Percentiles rank a stretch among this genome's conserved stretches.
These are phyloP conservation scores for Parelbella ahira DNA, from an alignment of 2,888 invertebrate species.

Conservation along the genomic window DNA sequence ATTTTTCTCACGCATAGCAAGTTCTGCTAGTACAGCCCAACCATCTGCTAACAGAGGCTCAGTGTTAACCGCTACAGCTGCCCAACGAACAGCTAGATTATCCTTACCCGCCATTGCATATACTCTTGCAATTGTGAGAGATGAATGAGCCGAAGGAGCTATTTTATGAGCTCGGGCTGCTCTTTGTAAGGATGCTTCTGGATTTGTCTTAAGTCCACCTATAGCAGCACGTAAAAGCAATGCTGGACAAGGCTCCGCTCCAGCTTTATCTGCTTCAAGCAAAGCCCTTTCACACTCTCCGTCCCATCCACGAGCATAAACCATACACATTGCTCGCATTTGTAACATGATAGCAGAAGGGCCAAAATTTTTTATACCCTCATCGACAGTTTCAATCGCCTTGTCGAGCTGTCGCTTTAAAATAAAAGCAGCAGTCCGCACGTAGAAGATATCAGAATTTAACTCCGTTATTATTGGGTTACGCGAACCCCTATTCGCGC, in stretches of 20 bases:
- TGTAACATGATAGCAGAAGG: conserved; percentile 58
- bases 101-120: conserved; percentile 48
- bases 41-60: conserved; percentile 65
- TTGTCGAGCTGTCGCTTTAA: conserved; percentile 43
- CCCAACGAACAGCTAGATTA: conserved; percentile 61
- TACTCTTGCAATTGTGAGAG: conserved; percentile 55
- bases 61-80: conserved; percentile 54
- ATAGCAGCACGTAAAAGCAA: conserved; percentile 55
- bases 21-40: conserved; percentile 62
- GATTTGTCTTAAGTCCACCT: conserved; percentile 43
- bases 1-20: conserved; percentile 54
- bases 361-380: conserved; percentile 51
- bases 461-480: conserved; percentile 7
- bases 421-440: conserved; percentile 54
- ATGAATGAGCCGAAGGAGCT: conserved; percentile 57
- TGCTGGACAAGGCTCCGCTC: conserved; percentile 45
- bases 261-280: conserved; percentile 50
- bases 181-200: conserved; percentile 53
- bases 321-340: conserved; percentile 54
- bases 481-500: conserved; percentile 48
- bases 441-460: conserved; percentile 48
- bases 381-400: conserved; percentile 45
- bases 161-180: conserved; percentile 62
- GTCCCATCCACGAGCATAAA: conserved; percentile 53
- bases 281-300: conserved; percentile 51